Percentiles rank a stretch among this genome's conserved stretches.
Evolutionary conservation across 2,888 invertebrate species (phyloP).

Genomic region (Rosalia funebris): DNA sequence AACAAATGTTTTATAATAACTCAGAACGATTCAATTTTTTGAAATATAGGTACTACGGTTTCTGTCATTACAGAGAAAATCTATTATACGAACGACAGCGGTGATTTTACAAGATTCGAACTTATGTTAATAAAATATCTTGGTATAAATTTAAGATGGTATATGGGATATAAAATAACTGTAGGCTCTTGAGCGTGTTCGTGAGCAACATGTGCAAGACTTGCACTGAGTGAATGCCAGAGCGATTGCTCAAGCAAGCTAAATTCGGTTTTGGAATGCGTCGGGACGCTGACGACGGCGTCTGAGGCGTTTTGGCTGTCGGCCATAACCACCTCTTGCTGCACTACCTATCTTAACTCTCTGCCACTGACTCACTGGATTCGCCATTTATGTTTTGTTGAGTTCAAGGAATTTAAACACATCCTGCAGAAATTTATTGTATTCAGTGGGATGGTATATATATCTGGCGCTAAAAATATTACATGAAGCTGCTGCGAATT

Average conservation of each 20-base stretch:
- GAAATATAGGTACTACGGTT: no score
- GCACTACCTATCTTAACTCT: constrained; percentile 57
- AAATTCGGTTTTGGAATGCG: constrained; percentile 61
- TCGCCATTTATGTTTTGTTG: constrained; percentile 40
- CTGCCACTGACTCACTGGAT: constrained; percentile 58
- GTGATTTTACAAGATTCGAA: no score
- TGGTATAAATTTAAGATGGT: no score
- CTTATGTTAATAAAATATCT: no score
- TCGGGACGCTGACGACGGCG: constrained; percentile 59
- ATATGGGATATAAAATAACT: constrained; percentile 10
- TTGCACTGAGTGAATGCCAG: constrained; percentile 56
- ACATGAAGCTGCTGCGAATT: no score
- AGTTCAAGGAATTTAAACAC: constrained; percentile 30
- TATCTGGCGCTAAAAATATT: no score
- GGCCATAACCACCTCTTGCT: constrained; percentile 62
- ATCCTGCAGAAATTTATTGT: constrained; percentile 21
- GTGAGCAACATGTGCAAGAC: constrained; percentile 43
- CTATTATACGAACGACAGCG: no score
- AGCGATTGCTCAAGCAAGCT: constrained; percentile 60
- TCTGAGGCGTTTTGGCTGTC: constrained; percentile 57
- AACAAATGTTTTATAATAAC: no score
- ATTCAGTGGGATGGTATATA: no score
- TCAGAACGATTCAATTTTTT: no score
- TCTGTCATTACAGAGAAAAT: no score
- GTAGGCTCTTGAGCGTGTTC: neutral